Evolutionary conservation across 2,113 vertebrate genomes (phyloP).

Genomic region (Eleginops maclovinus): DNA sequence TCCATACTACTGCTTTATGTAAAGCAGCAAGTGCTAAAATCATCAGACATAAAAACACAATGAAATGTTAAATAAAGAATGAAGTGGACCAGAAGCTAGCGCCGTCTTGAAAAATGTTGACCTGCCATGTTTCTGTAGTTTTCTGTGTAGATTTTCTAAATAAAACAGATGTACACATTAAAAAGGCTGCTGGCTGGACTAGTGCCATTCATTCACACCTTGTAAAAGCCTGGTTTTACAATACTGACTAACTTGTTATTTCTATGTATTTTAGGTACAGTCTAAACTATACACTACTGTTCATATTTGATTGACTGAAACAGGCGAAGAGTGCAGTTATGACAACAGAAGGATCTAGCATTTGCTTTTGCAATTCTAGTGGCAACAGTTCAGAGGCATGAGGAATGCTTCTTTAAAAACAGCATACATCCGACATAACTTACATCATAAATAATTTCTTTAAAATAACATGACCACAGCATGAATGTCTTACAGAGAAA

Average conservation of each 20-base stretch:
- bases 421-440: slow-evolving; percentile 86
- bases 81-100: slow-evolving; percentile 47
- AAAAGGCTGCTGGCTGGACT: slow-evolving; percentile 43
- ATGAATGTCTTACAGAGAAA: slow-evolving; percentile 75
- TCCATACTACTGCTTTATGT: slow-evolving; percentile 24
- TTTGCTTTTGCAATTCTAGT: slow-evolving; percentile 75
- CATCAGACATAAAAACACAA: slow-evolving; percentile 40
- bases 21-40: slow-evolving; percentile 61
- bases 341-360: slow-evolving; percentile 67
- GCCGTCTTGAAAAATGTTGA: slow-evolving; percentile 7
- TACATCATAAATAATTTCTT: slow-evolving; percentile 86
- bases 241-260: slow-evolving; percentile 62
- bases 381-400: slow-evolving; percentile 81
- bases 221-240: slow-evolving; percentile 48
- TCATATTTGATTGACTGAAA: slow-evolving; percentile 37
- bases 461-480: slow-evolving; percentile 83
- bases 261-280: slow-evolving; percentile 35
- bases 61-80: slow-evolving; percentile 51
- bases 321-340: slow-evolving; percentile 20
- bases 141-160: slow-evolving; percentile 17
- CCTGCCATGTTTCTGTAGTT: slow-evolving; percentile 6
- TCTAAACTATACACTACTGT: slow-evolving; percentile 39
- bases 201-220: slow-evolving; percentile 53
- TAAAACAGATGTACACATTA: slow-evolving; percentile 30
- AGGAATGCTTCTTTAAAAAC: slow-evolving; percentile 85